These are phyloP conservation scores for Aquatica leii DNA, from an alignment of 2,888 invertebrate species.

Conservation along the genomic window DNA sequence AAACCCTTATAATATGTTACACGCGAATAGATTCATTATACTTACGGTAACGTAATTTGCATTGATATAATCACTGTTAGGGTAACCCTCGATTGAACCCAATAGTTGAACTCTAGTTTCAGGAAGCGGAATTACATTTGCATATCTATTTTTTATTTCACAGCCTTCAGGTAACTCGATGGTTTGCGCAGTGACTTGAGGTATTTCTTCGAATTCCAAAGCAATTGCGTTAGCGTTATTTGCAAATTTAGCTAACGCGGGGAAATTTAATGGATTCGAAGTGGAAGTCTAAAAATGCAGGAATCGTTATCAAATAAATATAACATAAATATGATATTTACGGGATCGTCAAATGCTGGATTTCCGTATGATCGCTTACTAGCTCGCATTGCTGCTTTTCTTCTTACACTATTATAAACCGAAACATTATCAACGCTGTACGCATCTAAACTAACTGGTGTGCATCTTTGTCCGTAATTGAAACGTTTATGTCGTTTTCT, in stretches of 20 bases:
- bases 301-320: not conserved
- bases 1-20: slow-evolving; percentile 20
- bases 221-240: slow-evolving; percentile 75
- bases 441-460: slow-evolving; percentile 87
- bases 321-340: slow-evolving; percentile 57
- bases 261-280: slow-evolving; percentile 80
- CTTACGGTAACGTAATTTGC: slow-evolving; percentile 91
- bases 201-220: slow-evolving; percentile 84
- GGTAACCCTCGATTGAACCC: slow-evolving; percentile 74
- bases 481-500: slow-evolving; percentile 82
- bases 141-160: slow-evolving; percentile 91
- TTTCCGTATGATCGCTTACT: slow-evolving; percentile 91
- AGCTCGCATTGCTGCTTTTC: slow-evolving; percentile 77
- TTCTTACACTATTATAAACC: slow-evolving; percentile 77
- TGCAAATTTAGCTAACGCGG: slow-evolving; percentile 78
- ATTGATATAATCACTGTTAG: slow-evolving; percentile 89
- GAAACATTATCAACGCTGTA: slow-evolving; percentile 92
- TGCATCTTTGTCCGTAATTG: slow-evolving; percentile 85
- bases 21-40: slow-evolving; percentile 32
- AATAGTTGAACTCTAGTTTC: slow-evolving; percentile 89
- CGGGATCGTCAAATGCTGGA: slow-evolving; percentile 90
- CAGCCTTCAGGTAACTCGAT: slow-evolving; percentile 88
- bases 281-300: slow-evolving; percentile 65
- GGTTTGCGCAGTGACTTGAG: slow-evolving; percentile 77
- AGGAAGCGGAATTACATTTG: slow-evolving; percentile 93